phyloP scores from a whole-genome alignment of 2,113 vertebrate species.

The Casuarius casuarius region DNA sequence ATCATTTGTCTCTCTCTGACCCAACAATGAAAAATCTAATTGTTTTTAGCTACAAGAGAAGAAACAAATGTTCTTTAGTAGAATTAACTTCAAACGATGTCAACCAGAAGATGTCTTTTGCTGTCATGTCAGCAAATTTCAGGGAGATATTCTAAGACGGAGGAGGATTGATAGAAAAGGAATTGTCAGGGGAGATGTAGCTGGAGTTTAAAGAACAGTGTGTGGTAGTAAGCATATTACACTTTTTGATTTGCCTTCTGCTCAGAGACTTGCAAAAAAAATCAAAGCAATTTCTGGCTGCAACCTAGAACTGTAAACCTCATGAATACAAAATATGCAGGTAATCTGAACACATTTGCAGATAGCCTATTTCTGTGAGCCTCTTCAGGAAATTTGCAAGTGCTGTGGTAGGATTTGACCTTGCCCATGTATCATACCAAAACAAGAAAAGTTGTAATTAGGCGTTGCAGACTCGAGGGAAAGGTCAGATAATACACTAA shows the following conservation, averaged over 20 bases:
- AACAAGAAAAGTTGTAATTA: conserved; percentile 46
- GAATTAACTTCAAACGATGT: conserved; percentile 46
- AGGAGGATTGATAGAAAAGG: conserved; percentile 37
- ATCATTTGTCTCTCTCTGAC: conserved; percentile 20
- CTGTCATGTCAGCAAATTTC: conserved; percentile 65
- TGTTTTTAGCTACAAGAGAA: conserved; percentile 25
- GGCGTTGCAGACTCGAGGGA: conserved; percentile 15
- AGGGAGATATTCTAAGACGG: conserved; percentile 17
- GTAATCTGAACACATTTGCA: background rate
- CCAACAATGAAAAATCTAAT: background rate
- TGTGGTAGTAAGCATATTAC: conserved; percentile 23
- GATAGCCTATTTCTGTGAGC: background rate
- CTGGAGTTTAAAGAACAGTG: conserved; percentile 45
- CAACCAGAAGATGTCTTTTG: conserved; percentile 55
- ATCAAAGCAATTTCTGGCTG: conserved; percentile 28
- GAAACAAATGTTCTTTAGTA: conserved; percentile 37
- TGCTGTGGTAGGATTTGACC: conserved; percentile 34
- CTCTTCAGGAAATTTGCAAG: conserved; percentile 20
- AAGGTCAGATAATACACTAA: conserved; percentile 45
- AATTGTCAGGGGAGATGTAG: conserved; percentile 51
- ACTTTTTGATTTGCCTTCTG: conserved; percentile 64
- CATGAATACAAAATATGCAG: conserved; percentile 53
- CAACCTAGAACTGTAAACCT: conserved; percentile 10
- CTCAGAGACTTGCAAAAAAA: conserved; percentile 16
- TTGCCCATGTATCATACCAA: conserved; percentile 18